Evolutionary conservation across 2,888 invertebrate genomes (phyloP).

Genomic region (Melieria picta): DNA sequence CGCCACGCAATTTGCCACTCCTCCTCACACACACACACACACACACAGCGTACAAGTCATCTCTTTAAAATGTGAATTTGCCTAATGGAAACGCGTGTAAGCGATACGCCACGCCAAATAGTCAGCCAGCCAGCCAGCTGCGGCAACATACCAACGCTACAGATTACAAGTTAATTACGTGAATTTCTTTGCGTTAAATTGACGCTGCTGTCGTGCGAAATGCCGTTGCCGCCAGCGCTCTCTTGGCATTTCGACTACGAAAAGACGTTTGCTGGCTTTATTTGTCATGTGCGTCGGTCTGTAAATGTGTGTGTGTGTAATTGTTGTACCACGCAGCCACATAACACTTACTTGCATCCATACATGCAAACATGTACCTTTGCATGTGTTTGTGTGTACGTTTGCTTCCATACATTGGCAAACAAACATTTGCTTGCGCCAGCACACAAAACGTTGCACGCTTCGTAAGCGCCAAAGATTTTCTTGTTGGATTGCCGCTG

Average conservation of each 20-base stretch:
- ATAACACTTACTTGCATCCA: background rate
- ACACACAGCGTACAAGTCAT: too few species aligned
- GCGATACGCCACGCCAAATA: too few species aligned
- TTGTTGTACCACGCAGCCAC: background rate
- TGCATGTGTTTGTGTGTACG: background rate
- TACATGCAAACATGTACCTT: background rate
- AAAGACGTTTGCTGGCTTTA: background rate
- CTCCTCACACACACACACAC: too few species aligned
- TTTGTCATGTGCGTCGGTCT: conserved; percentile 1
- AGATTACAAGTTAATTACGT: conserved; percentile 35
- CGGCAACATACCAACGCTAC: too few species aligned
- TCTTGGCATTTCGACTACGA: background rate
- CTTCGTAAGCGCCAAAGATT: background rate
- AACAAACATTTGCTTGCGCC: background rate
- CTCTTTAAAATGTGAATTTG: too few species aligned
- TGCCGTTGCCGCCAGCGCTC: too few species aligned
- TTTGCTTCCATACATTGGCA: too few species aligned
- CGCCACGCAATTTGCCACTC: too few species aligned
- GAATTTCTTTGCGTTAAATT: background rate
- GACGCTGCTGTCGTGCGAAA: too few species aligned
- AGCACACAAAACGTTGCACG: background rate
- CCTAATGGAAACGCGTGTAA: too few species aligned
- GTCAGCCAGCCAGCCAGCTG: too few species aligned
- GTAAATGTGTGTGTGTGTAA: background rate
- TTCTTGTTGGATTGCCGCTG: conserved; percentile 8